A percentile compares a stretch with the other conserved stretches of the same genome.
These are phyloP conservation scores for Rhabdornis inornatus DNA, from an alignment of 2,113 vertebrate species.

Conservation along the genomic window DNA sequence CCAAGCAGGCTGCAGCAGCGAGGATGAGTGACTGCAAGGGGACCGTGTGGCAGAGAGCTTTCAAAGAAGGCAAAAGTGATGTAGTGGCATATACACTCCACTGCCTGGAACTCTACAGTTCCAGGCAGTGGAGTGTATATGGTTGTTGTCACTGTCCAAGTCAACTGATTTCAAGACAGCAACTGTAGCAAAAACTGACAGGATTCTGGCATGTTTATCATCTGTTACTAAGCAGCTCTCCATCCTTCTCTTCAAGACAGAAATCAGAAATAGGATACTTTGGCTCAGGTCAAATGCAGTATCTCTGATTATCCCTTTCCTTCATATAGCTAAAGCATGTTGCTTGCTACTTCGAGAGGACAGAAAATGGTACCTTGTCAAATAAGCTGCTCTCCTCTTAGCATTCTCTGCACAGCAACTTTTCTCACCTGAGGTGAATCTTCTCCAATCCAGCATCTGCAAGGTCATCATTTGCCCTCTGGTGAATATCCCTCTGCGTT, in stretches of 20 bases:
- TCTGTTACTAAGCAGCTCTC: neutral
- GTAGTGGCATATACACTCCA: neutral
- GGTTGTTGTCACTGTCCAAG: neutral
- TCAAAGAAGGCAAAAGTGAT: neutral
- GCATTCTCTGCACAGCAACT: neutral
- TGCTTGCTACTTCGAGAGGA: neutral
- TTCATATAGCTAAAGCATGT: neutral
- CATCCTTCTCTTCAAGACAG: neutral
- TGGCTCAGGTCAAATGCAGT: neutral
- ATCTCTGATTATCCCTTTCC: neutral
- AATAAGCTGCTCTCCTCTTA: neutral
- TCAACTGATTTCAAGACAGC: slow-evolving; percentile 1
- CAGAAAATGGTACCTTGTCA: neutral
- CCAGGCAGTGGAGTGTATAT: no score
- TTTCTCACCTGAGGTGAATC: slow-evolving; percentile 88
- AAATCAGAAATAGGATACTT: neutral
- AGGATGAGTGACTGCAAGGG: neutral
- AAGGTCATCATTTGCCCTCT: slow-evolving; percentile 90
- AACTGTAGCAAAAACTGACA: neutral
- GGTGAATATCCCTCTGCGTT: slow-evolving; percentile 92
- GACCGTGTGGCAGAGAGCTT: neutral
- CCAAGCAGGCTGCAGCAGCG: neutral
- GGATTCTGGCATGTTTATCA: neutral
- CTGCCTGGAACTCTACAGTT: neutral
- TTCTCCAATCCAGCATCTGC: slow-evolving; percentile 86